Conservation (phyloP, 2,888 invertebrate species). For the Nephrotoma guestfalica region DNA sequence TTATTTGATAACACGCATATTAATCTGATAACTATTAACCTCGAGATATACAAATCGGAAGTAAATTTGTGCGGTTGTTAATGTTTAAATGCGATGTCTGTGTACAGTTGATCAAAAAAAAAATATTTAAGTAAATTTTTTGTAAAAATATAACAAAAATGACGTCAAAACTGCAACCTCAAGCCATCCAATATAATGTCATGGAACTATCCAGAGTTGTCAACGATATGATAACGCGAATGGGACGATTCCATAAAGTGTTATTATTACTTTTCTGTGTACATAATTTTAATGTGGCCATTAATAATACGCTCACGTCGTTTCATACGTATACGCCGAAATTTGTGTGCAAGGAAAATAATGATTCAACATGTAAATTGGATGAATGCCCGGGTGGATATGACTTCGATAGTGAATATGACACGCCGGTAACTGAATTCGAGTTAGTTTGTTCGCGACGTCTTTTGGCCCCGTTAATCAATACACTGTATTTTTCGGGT, state of each 20-base stretch:
- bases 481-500: constrained; percentile 29
- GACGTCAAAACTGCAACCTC: not conserved
- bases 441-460: constrained; percentile 27
- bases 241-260: constrained; percentile 21
- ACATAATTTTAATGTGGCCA: constrained; percentile 29
- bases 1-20: not conserved
- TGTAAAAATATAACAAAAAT: not conserved
- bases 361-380: not conserved
- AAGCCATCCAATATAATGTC: not conserved
- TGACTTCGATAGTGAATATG: not conserved
- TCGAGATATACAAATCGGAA: not conserved
- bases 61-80: not conserved
- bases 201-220: not conserved
- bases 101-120: not conserved
- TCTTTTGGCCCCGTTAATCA: constrained; percentile 23
- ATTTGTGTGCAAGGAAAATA: not conserved
- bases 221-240: not conserved
- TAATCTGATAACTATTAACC: not conserved
- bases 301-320: constrained; percentile 28
- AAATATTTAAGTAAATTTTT: not conserved
- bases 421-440: not conserved
- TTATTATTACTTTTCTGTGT: constrained; percentile 24
- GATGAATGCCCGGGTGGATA: not conserved
- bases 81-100: not conserved
- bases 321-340: constrained; percentile 29